Evolutionary conservation across 2,888 invertebrate species (phyloP).

Genomic region (Drosophila mulleri): DNA sequence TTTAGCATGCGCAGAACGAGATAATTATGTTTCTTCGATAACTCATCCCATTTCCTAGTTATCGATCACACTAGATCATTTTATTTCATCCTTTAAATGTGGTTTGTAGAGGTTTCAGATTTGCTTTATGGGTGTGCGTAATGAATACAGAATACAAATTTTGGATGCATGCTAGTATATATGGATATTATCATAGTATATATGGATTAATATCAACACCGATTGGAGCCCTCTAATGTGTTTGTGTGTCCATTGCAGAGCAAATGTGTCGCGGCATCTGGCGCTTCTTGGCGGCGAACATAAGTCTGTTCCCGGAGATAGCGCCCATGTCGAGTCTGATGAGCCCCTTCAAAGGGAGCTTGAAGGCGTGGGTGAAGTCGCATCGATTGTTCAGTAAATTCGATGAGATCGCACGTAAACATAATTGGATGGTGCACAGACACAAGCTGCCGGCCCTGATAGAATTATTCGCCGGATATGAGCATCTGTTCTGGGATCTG

Average conservation of each 20-base stretch:
- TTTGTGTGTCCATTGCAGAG: constrained; percentile 35
- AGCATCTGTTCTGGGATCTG: constrained; percentile 60
- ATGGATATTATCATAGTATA: no score
- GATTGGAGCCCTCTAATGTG: background rate
- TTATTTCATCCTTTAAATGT: no score
- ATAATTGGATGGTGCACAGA: constrained; percentile 51
- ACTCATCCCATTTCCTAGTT: background rate
- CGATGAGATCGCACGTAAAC: constrained; percentile 59
- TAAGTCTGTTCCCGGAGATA: constrained; percentile 68
- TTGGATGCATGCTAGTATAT: no score
- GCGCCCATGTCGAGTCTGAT: constrained; percentile 72
- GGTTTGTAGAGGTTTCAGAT: no score
- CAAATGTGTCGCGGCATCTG: constrained; percentile 65
- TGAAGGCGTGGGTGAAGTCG: constrained; percentile 68
- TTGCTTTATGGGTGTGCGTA: no score
- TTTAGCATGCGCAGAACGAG: background rate
- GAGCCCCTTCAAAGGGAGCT: constrained; percentile 53
- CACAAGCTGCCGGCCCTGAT: constrained; percentile 50
- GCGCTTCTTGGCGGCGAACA: constrained; percentile 67
- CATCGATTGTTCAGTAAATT: constrained; percentile 63
- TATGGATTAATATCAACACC: no score
- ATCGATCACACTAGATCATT: background rate
- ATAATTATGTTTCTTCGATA: no score
- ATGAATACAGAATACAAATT: no score
- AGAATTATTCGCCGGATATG: constrained; percentile 33